phyloP scores from a whole-genome alignment of 2,888 invertebrate genomes.

The Ypsolopha scabrella region DNA sequence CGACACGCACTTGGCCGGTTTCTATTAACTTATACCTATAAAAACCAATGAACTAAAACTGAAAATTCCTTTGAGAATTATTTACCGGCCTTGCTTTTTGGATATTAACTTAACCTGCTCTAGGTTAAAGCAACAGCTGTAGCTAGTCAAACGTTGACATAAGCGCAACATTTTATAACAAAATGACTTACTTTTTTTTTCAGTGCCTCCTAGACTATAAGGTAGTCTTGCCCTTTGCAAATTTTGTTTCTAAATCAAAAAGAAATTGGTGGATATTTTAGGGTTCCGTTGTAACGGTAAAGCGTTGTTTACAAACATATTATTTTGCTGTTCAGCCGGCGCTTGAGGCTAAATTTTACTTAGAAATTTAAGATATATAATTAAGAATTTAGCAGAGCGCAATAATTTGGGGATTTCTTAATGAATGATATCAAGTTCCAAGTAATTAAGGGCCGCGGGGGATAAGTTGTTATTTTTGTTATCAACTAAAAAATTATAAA shows the following conservation, averaged over 20 bases:
- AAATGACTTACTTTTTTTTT: too few species aligned
- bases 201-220: too few species aligned
- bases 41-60: too few species aligned
- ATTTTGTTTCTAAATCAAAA: conserved; percentile 7
- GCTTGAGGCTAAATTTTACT: conserved; percentile 63
- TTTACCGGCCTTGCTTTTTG: too few species aligned
- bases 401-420: conserved; percentile 65
- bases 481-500: conserved; percentile 27
- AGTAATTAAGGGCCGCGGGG: conserved; percentile 54
- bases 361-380: conserved; percentile 70
- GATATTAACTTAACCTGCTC: too few species aligned
- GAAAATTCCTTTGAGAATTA: too few species aligned
- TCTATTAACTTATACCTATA: too few species aligned
- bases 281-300: conserved; percentile 41
- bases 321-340: conserved; percentile 56
- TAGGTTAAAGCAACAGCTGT: too few species aligned
- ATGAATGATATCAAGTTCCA: conserved; percentile 67
- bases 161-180: too few species aligned
- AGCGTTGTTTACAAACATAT: conserved; percentile 65
- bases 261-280: conserved; percentile 5
- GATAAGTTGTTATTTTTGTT: conserved; percentile 53
- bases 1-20: too few species aligned
- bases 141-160: too few species aligned
- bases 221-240: not conserved
- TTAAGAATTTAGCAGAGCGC: conserved; percentile 65